phyloP scores from a whole-genome alignment of 1,140 invertebrate species.

The Monomorium pharaonis region DNA sequence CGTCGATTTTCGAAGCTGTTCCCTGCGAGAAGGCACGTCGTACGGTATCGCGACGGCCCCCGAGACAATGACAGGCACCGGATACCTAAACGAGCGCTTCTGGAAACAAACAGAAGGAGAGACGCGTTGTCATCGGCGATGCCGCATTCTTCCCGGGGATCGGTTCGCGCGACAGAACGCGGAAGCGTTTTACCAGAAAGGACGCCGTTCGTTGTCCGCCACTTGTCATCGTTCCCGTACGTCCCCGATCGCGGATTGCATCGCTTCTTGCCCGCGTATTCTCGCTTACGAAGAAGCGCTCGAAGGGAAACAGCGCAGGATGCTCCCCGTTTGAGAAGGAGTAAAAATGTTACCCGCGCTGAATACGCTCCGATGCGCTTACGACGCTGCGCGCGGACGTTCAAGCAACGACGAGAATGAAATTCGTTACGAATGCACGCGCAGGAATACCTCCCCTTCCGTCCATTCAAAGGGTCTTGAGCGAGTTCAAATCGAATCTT shows the following conservation, averaged over 20 bases:
- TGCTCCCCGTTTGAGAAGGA: not conserved
- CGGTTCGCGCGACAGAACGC: conserved; percentile 78
- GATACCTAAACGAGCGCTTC: conserved; percentile 28
- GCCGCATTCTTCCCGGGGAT: conserved; percentile 66
- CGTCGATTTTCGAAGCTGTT: not conserved
- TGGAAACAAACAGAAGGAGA: conserved; percentile 40
- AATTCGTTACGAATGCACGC: not conserved
- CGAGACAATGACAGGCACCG: conserved; percentile 62
- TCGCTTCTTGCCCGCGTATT: conserved; percentile 13
- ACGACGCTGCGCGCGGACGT: not conserved
- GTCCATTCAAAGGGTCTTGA: not conserved
- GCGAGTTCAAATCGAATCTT: not conserved
- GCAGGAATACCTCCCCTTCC: not conserved
- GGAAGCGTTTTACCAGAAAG: conserved; percentile 69
- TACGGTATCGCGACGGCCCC: conserved; percentile 28
- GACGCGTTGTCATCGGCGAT: conserved; percentile 58
- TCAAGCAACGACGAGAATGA: not conserved
- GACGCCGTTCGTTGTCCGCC: conserved; percentile 8
- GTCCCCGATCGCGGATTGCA: conserved; percentile 40
- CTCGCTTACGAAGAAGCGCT: conserved; percentile 9
- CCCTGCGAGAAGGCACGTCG: not conserved
- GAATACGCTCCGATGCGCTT: not conserved
- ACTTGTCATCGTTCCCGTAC: conserved; percentile 50
- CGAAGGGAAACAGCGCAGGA: not conserved
- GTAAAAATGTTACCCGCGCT: not conserved